Evolutionary conservation across 2,113 vertebrate genomes (phyloP), one percentile per base, ranked within the genome.

Genomic region (Theristicus caerulescens): DNA sequence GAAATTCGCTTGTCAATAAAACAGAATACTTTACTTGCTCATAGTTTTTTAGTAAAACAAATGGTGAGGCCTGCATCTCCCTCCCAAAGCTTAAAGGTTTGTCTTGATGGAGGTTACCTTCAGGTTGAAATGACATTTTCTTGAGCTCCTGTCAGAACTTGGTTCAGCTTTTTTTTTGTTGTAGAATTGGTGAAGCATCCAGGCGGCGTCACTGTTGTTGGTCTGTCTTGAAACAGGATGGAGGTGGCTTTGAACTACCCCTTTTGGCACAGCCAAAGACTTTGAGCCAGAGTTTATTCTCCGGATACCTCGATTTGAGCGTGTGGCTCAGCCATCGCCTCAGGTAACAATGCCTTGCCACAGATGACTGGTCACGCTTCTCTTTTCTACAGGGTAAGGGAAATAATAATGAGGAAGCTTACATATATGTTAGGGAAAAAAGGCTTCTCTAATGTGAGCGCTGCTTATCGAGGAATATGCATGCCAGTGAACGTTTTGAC

Each of bases 341-440:
- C 3, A 0, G 47, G 57, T 55, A 34, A 15, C 54, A 21, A 19
- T 26, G 27, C 54, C 70, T 83, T 83, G 49, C 69, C 49, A 19
- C 32, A 26, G 29, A 10, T 46, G 24, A 26, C 1, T 9, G 26
- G 10, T 36, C 36, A 22, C 18, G 2, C 20, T 42, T 69, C 6
- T 83, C 36, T 52, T 69, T 66, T 62, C 52, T 71, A 8, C 17
- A 7, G n/a, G 29, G 5, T 80, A 74, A 55, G n/a, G 10, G 24
- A 64, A 79, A 27, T 71, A 32, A n/a, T 32, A 64, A 27, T 11
- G 24, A 25, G 34, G 61, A 36, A 57, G n/a, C 18, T 34, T 76
- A 7, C 2, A 2, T 18, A 1, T 11, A 16, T 32, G 78, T 25
- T 26, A 44, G 42, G 15, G 2, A 1, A 1, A 10, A 84, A 34